Conservation (phyloP, 1,140 invertebrate species). For the Drosophila serrata region DNA sequence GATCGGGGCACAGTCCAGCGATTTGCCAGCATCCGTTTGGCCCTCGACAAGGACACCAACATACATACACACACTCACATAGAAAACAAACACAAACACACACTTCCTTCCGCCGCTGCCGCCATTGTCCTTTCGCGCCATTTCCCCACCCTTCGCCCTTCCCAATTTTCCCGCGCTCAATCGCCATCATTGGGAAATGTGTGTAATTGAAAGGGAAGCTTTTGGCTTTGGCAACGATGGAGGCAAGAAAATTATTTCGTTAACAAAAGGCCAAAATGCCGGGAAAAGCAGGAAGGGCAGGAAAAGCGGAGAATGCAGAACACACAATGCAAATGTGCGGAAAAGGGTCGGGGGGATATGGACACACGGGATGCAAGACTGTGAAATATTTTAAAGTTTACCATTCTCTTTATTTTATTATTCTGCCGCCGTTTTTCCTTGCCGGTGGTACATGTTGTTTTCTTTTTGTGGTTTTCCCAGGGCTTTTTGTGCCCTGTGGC, state of each 20-base stretch:
- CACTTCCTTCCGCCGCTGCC: slow-evolving; percentile 67
- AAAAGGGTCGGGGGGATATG: slow-evolving; percentile 11
- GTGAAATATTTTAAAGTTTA: slow-evolving; percentile 79
- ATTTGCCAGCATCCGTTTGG: slow-evolving; percentile 63
- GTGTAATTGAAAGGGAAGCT: slow-evolving; percentile 85
- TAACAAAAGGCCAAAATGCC: slow-evolving; percentile 77
- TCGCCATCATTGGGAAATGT: slow-evolving; percentile 69
- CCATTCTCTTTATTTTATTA: slow-evolving; percentile 40
- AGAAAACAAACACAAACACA: slow-evolving; percentile 34
- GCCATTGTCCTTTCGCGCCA: slow-evolving; percentile 78
- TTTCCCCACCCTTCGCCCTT: slow-evolving; percentile 6
- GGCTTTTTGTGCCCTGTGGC: slow-evolving; percentile 40
- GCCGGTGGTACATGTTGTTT: slow-evolving; percentile 1
- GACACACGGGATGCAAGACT: slow-evolving; percentile 54
- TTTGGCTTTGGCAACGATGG: slow-evolving; percentile 69
- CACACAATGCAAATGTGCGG: slow-evolving; percentile 36
- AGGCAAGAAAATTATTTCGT: slow-evolving; percentile 83
- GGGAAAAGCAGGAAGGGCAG: neutral
- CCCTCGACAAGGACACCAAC: slow-evolving; percentile 14
- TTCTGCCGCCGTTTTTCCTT: slow-evolving; percentile 16
- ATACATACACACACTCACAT: slow-evolving; percentile 12
- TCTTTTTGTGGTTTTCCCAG: slow-evolving; percentile 17
- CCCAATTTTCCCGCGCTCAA: slow-evolving; percentile 16
- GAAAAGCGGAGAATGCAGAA: slow-evolving; percentile 23
- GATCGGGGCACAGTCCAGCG: slow-evolving; percentile 56